Evolutionary conservation across 2,113 vertebrate genomes (phyloP), one percentile per base, ranked within the genome.

Genomic region (Eulemur rufifrons): DNA sequence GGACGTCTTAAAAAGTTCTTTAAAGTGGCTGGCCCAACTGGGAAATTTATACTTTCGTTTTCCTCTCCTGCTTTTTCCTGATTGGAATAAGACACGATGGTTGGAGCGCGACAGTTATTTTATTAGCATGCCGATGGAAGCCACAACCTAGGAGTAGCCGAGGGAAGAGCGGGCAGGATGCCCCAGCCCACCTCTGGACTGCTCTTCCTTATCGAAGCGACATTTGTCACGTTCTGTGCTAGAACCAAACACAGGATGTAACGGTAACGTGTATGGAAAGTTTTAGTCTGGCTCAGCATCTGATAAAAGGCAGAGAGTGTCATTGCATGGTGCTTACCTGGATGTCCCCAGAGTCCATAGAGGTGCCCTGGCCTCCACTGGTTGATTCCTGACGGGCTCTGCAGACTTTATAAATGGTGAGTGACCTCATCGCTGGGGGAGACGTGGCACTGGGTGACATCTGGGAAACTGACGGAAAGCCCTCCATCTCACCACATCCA

Each of bases 361-460:
- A 37, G 52, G 54, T 32, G 39, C 8, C 23, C 59, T 37, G 50
- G 66, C 77, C 74, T 86, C 84, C 0, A 15, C 84, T 8, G 11
- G 45, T 11, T 9, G 37, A 29, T 59, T 89, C 63, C 61, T 1
- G 8, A 34, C 20, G 14, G 42, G 10, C 17, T 92, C 8, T 71
- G 37, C 18, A 23, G 59, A n/a, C 68, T 54, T 86, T 86, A 94
- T 95, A 91, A 63, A 91, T 34, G 64, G 21, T 29, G 21, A 88
- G 63, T 27, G 77, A 69, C 12, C 21, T 5, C 32, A 0, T n/a
- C 2, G 3, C 25, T 23, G 63, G 34, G 37, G 29, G 18, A 84
- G 77, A 96, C 25, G 82, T 96, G 93, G 90, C 91, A 71, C 37
- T 45, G 27, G 61, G 32, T 85, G 77, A 95, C 76, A 81, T 50